Percentiles rank a stretch among this genome's conserved stretches.
Conservation (phyloP, 1,140 invertebrate genomes). For the Metaphire vulgaris region DNA sequence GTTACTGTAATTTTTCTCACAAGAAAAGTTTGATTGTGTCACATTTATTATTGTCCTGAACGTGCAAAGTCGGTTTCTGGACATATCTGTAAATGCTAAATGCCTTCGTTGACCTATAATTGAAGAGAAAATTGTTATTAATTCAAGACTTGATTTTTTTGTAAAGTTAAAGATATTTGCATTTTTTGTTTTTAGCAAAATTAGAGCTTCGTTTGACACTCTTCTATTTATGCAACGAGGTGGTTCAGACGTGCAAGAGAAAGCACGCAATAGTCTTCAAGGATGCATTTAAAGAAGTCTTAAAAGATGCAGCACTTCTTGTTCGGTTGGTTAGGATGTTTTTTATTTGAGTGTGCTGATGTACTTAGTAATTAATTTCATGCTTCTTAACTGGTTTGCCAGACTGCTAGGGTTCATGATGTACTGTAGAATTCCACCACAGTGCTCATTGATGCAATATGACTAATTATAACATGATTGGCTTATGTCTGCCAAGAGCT, state of each 20-base stretch:
- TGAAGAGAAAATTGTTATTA: no score
- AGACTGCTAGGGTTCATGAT: neutral
- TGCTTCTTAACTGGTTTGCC: slow-evolving; percentile 19
- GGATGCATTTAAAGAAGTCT: slow-evolving; percentile 79
- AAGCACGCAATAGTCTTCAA: slow-evolving; percentile 60
- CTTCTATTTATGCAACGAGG: slow-evolving; percentile 93
- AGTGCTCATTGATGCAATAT: neutral
- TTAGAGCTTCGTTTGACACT: slow-evolving; percentile 75
- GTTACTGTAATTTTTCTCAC: no score
- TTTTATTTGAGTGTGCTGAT: neutral
- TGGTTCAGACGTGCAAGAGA: slow-evolving; percentile 86
- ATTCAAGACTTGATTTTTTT: no score
- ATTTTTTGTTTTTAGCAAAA: slow-evolving; percentile 65
- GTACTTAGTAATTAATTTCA: no score
- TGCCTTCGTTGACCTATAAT: no score
- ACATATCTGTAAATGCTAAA: no score
- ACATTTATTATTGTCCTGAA: no score
- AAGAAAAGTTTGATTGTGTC: no score
- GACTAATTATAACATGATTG: neutral
- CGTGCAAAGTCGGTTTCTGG: no score
- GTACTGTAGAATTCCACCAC: neutral
- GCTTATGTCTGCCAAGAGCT: neutral
- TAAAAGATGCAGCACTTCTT: slow-evolving; percentile 81
- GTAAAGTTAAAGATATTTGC: no score
- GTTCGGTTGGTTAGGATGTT: slow-evolving; percentile 61